Evolutionary conservation across 2,797 vertebrate species (phyloP).

Genomic region (Cynodonichthys magdalenae): DNA sequence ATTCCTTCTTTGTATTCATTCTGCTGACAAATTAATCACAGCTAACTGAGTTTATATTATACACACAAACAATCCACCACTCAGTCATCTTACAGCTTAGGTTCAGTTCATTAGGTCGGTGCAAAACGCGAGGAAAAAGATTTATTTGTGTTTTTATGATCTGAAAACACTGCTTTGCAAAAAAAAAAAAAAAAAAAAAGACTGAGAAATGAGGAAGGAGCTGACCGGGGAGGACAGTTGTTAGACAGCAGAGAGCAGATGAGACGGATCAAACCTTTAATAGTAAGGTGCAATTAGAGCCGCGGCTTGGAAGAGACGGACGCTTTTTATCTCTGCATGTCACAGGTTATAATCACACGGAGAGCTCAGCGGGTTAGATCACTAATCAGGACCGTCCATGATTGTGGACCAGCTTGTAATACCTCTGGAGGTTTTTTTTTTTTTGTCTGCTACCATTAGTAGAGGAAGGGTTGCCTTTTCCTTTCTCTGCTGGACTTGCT

Average conservation of each 20-base stretch:
- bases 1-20: too few relatives aligned
- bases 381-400: slow-evolving; percentile 24
- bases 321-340: slow-evolving; percentile 57
- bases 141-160: slow-evolving; percentile 44
- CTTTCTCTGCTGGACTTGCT: not conserved
- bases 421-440: slow-evolving; percentile 13
- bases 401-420: slow-evolving; percentile 8
- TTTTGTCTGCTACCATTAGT: slow-evolving; percentile 25
- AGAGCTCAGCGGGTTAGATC: slow-evolving; percentile 46
- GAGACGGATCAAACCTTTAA: slow-evolving; percentile 54
- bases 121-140: not conserved
- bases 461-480: not conserved
- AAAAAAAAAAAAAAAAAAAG: not conserved
- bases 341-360: slow-evolving; percentile 49
- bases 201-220: slow-evolving; percentile 24
- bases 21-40: too few relatives aligned
- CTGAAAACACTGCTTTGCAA: slow-evolving; percentile 2
- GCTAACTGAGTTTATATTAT: too few relatives aligned
- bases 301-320: slow-evolving; percentile 58
- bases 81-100: not conserved
- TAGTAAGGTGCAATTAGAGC: slow-evolving; percentile 60
- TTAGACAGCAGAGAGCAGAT: slow-evolving; percentile 42
- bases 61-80: not conserved
- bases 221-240: slow-evolving; percentile 13
- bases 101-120: slow-evolving; percentile 22